Evolutionary conservation across 2,888 invertebrate genomes (phyloP).

Genomic region (Apamea epomidion): DNA sequence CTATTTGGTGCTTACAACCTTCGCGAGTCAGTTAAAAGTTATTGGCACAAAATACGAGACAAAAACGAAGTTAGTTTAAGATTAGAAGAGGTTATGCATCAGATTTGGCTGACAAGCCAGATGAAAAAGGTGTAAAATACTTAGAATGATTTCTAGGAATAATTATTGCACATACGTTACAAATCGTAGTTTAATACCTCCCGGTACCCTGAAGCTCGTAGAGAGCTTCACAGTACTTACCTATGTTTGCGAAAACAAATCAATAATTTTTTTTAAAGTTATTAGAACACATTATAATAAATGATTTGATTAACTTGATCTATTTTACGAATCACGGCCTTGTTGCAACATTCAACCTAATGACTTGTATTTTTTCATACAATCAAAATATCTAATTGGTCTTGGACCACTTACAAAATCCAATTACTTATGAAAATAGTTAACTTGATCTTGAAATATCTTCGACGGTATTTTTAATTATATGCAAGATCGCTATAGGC

Average conservation of each 20-base stretch:
- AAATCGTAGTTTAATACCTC: too few relatives aligned
- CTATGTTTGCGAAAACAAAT: not conserved
- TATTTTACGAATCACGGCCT: constrained; percentile 60
- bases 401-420: constrained; percentile 58
- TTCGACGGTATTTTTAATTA: constrained; percentile 42
- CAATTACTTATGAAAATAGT: constrained; percentile 57
- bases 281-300: constrained; percentile 17
- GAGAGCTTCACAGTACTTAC: too few relatives aligned
- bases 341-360: constrained; percentile 57
- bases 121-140: too few relatives aligned
- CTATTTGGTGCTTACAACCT: too few relatives aligned
- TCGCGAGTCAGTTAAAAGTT: too few relatives aligned
- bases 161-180: too few relatives aligned
- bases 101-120: too few relatives aligned
- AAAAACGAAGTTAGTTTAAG: too few relatives aligned
- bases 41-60: too few relatives aligned
- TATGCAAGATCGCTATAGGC: constrained; percentile 42
- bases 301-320: constrained; percentile 40
- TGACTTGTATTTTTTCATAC: constrained; percentile 51
- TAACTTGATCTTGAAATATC: constrained; percentile 59
- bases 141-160: too few relatives aligned
- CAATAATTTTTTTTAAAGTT: not conserved
- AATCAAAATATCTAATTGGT: constrained; percentile 63
- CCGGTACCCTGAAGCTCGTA: too few relatives aligned
- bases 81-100: too few relatives aligned